These are phyloP conservation scores for Syndactyla subalaris DNA, from an alignment of 2,797 vertebrate genomes.

Conservation along the genomic window DNA sequence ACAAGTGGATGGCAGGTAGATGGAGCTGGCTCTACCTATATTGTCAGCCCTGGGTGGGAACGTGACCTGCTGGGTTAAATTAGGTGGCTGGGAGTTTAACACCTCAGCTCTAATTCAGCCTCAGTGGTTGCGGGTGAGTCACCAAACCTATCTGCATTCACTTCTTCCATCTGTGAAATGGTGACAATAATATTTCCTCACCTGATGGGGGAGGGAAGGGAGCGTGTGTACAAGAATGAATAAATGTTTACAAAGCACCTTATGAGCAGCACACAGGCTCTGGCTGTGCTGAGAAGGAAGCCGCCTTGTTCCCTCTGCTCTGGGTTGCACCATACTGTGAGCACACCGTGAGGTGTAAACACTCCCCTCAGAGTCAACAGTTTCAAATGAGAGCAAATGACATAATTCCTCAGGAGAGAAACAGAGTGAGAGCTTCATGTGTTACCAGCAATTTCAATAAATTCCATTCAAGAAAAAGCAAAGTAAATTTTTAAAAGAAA, in stretches of 20 bases:
- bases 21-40: not conserved
- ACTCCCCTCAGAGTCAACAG: slow-evolving; percentile 37
- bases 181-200: slow-evolving; percentile 57
- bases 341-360: not conserved
- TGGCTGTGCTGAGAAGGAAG: slow-evolving; percentile 28
- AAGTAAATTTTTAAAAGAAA: slow-evolving; percentile 70
- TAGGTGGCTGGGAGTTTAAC: slow-evolving; percentile 33
- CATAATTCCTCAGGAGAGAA: slow-evolving; percentile 27
- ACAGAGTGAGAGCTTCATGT: not conserved
- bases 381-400: slow-evolving; percentile 22
- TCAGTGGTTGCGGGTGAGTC: slow-evolving; percentile 8
- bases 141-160: slow-evolving; percentile 51
- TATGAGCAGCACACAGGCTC: not conserved
- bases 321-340: not conserved
- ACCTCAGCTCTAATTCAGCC: slow-evolving; percentile 34
- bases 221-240: slow-evolving; percentile 40
- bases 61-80: slow-evolving; percentile 49
- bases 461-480: slow-evolving; percentile 62
- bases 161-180: slow-evolving; percentile 64
- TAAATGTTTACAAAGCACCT: slow-evolving; percentile 64
- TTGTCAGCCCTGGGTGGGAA: slow-evolving; percentile 38
- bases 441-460: slow-evolving; percentile 52
- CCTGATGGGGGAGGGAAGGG: slow-evolving; percentile 32
- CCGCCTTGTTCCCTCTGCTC: not conserved
- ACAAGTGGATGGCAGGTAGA: slow-evolving; percentile 8